These are phyloP conservation scores for Raillietiella orientalis DNA, from an alignment of 2,888 invertebrate species.

Conservation along the genomic window DNA sequence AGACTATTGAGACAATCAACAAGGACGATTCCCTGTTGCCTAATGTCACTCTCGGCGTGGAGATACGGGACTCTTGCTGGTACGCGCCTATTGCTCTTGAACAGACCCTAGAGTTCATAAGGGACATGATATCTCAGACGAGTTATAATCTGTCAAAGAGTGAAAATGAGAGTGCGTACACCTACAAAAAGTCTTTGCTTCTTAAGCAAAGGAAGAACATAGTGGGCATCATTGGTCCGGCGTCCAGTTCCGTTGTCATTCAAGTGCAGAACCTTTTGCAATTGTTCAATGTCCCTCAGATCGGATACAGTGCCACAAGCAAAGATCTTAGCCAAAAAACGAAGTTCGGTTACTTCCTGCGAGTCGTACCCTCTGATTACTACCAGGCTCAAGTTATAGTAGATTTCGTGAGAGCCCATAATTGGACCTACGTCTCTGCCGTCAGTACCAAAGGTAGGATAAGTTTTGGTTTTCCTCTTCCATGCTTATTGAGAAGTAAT, in stretches of 20 bases:
- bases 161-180: too few relatives aligned
- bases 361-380: constrained; percentile 42
- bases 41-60: constrained; percentile 24
- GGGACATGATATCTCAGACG: constrained; percentile 28
- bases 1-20: constrained; percentile 28
- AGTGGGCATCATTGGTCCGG: constrained; percentile 37
- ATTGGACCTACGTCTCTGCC: constrained; percentile 45
- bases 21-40: constrained; percentile 20
- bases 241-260: constrained; percentile 31
- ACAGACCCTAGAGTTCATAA: constrained; percentile 37
- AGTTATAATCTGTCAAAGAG: too few relatives aligned
- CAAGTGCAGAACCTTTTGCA: constrained; percentile 43
- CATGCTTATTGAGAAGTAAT: not conserved
- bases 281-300: constrained; percentile 26
- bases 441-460: constrained; percentile 39
- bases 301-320: constrained; percentile 42
- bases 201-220: constrained; percentile 14
- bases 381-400: constrained; percentile 39
- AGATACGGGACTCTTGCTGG: constrained; percentile 49
- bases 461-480: not conserved
- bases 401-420: constrained; percentile 27
- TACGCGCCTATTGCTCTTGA: constrained; percentile 42
- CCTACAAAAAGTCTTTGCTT: too few relatives aligned
- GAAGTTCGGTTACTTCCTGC: constrained; percentile 35
- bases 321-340: constrained; percentile 37